These are phyloP conservation scores for Heliothis peltigera DNA, from an alignment of 2,888 invertebrate genomes.

Conservation along the genomic window DNA sequence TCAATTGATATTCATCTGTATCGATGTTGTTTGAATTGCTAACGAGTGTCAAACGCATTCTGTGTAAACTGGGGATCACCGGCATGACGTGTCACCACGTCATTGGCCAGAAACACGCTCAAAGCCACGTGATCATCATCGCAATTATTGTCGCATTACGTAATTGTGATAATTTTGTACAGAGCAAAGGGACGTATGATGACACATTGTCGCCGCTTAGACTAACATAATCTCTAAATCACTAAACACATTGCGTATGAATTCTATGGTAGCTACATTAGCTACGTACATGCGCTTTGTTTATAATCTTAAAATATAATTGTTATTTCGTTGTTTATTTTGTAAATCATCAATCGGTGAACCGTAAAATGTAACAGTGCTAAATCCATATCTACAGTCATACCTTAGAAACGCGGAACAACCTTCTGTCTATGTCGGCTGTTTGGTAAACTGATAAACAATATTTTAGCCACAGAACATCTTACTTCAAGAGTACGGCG, in stretches of 20 bases:
- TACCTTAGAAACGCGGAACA: neutral
- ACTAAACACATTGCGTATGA: slow-evolving; percentile 17
- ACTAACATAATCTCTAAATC: slow-evolving; percentile 28
- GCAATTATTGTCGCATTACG: slow-evolving; percentile 58
- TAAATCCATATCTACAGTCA: slow-evolving; percentile 3
- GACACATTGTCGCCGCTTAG: slow-evolving; percentile 37
- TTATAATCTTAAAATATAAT: neutral
- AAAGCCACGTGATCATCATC: slow-evolving; percentile 54
- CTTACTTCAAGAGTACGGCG: neutral
- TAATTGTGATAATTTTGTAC: slow-evolving; percentile 59
- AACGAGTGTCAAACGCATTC: slow-evolving; percentile 25
- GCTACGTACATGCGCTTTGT: neutral
- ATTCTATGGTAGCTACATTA: slow-evolving; percentile 6
- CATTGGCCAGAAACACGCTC: slow-evolving; percentile 38
- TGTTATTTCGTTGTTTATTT: neutral
- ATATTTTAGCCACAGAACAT: neutral
- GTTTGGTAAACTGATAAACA: neutral
- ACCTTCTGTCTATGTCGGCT: neutral
- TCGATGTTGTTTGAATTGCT: slow-evolving; percentile 15
- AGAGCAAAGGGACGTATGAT: slow-evolving; percentile 47
- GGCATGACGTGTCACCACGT: slow-evolving; percentile 41
- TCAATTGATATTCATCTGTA: slow-evolving; percentile 14
- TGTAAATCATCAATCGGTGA: slow-evolving; percentile 1
- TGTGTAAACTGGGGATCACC: slow-evolving; percentile 43
- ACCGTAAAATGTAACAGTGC: neutral